These are phyloP conservation scores for Myopa testacea DNA, from an alignment of 2,888 invertebrate species.

Conservation along the genomic window DNA sequence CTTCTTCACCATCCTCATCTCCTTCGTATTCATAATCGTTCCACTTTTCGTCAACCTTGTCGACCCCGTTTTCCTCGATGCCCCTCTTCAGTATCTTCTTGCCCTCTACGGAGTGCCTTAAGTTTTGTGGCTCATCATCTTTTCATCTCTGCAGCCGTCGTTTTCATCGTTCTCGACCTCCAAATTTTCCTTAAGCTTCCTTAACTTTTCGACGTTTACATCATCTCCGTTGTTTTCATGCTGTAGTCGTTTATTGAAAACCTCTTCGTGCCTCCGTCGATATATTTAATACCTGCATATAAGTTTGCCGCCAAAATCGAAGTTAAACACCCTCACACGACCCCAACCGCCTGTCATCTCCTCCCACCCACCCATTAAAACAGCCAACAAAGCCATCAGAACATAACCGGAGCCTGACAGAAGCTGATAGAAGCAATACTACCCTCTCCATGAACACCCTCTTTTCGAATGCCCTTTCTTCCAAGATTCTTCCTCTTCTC, in stretches of 20 bases:
- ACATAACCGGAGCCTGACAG: too few relatives aligned
- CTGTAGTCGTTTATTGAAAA: constrained; percentile 51
- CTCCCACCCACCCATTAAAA: constrained; percentile 9
- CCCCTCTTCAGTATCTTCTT: background rate
- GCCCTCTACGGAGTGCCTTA: background rate
- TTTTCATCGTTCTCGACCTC: background rate
- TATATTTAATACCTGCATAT: constrained; percentile 33
- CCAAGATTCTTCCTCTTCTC: background rate
- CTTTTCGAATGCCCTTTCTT: too few relatives aligned
- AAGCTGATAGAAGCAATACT: too few relatives aligned
- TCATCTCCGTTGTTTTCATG: constrained; percentile 16
- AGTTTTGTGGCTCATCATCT: background rate
- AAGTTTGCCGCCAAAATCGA: constrained; percentile 31
- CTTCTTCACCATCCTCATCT: background rate
- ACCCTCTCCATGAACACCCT: too few relatives aligned
- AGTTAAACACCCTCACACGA: constrained; percentile 13
- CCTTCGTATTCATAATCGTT: background rate
- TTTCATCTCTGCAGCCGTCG: background rate
- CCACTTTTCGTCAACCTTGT: too few relatives aligned
- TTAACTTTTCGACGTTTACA: background rate
- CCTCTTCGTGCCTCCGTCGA: constrained; percentile 39
- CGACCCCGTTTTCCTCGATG: too few relatives aligned
- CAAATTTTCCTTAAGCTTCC: background rate
- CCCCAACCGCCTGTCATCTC: background rate
- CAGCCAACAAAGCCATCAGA: background rate